These are phyloP conservation scores for Psammodynastes pulverulentus DNA, from an alignment of 2,113 vertebrate species.

Conservation along the genomic window DNA sequence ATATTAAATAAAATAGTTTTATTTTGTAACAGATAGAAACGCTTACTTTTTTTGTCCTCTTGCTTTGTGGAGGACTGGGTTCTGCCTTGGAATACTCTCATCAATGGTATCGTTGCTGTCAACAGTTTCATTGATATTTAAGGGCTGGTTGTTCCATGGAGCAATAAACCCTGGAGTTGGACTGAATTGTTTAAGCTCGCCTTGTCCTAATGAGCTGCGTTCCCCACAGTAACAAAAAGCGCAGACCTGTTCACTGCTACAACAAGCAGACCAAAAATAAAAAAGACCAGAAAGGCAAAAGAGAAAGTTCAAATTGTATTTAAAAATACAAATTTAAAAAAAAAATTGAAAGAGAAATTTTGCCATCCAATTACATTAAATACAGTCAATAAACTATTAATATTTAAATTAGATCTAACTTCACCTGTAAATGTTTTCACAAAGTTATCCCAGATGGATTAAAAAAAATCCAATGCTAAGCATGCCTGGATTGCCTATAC, in stretches of 20 bases:
- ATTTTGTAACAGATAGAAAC: accelerated
- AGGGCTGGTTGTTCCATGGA: conserved; percentile 78
- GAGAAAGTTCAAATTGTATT: neutral
- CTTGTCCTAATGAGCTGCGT: conserved; percentile 89
- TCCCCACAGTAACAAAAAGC: conserved; percentile 96
- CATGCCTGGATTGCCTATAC: neutral
- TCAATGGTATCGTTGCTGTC: conserved; percentile 76
- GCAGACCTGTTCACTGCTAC: conserved; percentile 88
- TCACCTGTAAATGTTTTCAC: neutral
- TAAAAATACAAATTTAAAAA: neutral
- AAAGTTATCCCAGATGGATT: neutral
- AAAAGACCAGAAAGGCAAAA: conserved; percentile 18
- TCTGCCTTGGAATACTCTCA: conserved; percentile 69
- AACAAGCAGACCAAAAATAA: neutral
- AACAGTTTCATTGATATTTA: conserved; percentile 73
- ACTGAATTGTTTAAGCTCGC: conserved; percentile 86
- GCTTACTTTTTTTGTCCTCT: conserved; percentile 81
- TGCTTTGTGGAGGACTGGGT: conserved; percentile 66
- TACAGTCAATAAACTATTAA: neutral
- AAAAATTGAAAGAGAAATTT: neutral
- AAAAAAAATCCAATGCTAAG: neutral
- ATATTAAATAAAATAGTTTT: neutral
- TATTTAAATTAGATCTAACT: conserved; percentile 1
- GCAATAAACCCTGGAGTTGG: conserved; percentile 84
- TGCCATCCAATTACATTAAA: conserved; percentile 2